These are phyloP conservation scores for Drosophila demipolita DNA, from an alignment of 2,888 invertebrate species.

Conservation along the genomic window DNA sequence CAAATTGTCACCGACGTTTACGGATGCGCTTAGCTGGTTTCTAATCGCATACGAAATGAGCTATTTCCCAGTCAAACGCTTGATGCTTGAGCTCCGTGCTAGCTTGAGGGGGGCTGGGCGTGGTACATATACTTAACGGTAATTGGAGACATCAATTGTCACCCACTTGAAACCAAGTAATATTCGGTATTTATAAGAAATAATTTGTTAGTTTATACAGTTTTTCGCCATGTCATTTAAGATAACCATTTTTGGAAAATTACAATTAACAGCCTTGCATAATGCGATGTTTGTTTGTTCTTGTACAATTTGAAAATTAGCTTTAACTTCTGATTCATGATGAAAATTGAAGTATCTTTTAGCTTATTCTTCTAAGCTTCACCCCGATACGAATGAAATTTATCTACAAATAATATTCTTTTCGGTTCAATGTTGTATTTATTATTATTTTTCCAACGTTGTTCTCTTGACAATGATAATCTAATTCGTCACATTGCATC, in stretches of 20 bases:
- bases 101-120: constrained; percentile 33
- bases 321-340: background rate
- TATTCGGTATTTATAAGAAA: constrained; percentile 18
- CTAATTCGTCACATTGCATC: background rate
- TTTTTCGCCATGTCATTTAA: constrained; percentile 13
- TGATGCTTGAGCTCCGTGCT: constrained; percentile 12
- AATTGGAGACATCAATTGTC: constrained; percentile 55
- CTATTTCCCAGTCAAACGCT: constrained; percentile 14
- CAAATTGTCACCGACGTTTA: constrained; percentile 62
- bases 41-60: constrained; percentile 53
- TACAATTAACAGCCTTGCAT: background rate
- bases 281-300: background rate
- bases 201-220: constrained; percentile 25
- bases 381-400: background rate
- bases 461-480: constrained; percentile 38
- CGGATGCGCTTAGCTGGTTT: constrained; percentile 73
- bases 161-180: constrained; percentile 19
- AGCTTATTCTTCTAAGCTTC: background rate
- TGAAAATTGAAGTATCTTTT: background rate
- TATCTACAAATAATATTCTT: background rate
- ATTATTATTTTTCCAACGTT: constrained; percentile 10
- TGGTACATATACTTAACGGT: constrained; percentile 41
- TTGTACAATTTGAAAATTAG: background rate
- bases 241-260: constrained; percentile 1
- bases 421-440: constrained; percentile 13